Conservation (phyloP, 2,113 vertebrate species). For the Xiphophorus maculatus region DNA sequence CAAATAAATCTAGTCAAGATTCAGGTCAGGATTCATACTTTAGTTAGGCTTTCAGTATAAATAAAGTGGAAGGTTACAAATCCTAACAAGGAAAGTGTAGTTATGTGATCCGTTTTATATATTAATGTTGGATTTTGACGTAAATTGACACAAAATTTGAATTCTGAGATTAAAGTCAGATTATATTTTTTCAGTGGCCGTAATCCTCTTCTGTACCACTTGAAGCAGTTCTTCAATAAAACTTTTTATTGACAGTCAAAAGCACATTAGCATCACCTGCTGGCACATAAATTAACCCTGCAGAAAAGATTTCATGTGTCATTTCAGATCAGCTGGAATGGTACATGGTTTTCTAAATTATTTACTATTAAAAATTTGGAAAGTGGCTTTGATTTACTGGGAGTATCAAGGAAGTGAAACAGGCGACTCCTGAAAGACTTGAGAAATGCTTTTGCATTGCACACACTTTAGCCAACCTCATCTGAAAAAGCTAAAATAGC, state of each 20-base stretch:
- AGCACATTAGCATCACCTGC: conserved; percentile 6
- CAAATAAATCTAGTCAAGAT: too few species aligned
- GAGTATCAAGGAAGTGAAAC: background rate
- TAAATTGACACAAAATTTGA: too few species aligned
- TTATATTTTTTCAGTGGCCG: too few species aligned
- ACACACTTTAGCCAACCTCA: background rate
- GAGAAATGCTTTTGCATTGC: background rate
- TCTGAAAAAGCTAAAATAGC: conserved; percentile 22
- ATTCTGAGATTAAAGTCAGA: too few species aligned
- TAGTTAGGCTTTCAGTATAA: too few species aligned
- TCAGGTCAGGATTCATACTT: too few species aligned
- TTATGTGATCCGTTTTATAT: too few species aligned
- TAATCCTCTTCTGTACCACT: too few species aligned
- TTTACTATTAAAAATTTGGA: background rate
- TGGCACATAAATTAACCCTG: background rate
- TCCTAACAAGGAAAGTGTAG: too few species aligned
- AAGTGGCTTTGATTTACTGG: background rate
- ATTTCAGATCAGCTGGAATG: background rate
- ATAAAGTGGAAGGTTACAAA: too few species aligned
- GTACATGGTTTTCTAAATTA: background rate
- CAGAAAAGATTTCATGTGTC: background rate
- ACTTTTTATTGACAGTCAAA: background rate
- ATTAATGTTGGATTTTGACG: too few species aligned
- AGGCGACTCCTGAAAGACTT: background rate
- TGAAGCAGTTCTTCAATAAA: background rate